Percentiles rank a stretch among this genome's conserved stretches.
These are phyloP conservation scores for Origma solitaria DNA, from an alignment of 2,113 vertebrate genomes.

Conservation along the genomic window DNA sequence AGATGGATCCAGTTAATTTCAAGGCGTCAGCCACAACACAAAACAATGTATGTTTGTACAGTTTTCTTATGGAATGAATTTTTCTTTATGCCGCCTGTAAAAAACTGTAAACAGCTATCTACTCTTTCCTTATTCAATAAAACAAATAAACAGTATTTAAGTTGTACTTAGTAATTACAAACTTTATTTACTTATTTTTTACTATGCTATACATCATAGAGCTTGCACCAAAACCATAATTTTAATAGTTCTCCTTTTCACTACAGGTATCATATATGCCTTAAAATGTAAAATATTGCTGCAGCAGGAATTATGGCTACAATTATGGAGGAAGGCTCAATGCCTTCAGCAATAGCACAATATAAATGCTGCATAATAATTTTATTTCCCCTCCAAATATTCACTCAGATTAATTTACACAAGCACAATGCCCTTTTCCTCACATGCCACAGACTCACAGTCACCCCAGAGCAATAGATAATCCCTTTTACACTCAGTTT, in stretches of 20 bases:
- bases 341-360: not conserved
- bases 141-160: not conserved
- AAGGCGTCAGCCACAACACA: not conserved
- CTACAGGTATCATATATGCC: not conserved
- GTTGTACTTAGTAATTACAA: not conserved
- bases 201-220: not conserved
- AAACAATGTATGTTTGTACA: not conserved
- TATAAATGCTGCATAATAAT: not conserved
- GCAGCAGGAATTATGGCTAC: not conserved
- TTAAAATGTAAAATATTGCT: not conserved
- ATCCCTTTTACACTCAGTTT: not conserved
- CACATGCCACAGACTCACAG: not conserved
- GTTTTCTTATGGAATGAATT: not conserved
- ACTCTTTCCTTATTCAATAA: not conserved
- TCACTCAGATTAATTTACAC: not conserved
- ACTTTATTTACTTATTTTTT: not conserved
- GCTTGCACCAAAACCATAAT: not conserved
- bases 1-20: not conserved
- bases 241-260: not conserved
- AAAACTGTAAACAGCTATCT: not conserved
- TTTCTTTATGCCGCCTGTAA: not conserved
- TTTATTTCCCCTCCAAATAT: not conserved
- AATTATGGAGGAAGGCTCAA: not conserved
- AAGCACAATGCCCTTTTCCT: not conserved
- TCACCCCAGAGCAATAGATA: not conserved